Conservation (phyloP, 1,140 invertebrate genomes). For the Drosophila chauvacae region DNA sequence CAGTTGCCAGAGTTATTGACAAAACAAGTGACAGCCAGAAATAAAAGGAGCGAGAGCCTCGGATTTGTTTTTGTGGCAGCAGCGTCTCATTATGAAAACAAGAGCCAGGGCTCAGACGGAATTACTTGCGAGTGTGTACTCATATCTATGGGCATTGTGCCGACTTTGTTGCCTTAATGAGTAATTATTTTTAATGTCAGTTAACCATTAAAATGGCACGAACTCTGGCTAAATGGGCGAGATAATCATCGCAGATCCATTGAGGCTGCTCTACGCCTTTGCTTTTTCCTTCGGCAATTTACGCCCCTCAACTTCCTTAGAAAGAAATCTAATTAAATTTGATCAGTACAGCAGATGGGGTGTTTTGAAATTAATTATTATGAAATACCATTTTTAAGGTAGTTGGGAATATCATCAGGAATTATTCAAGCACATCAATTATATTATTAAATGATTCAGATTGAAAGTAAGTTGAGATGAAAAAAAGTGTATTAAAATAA, state of each 20-base stretch:
- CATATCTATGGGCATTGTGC: constrained; percentile 11
- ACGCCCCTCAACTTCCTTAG: neutral
- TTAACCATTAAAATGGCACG: constrained; percentile 57
- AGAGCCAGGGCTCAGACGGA: constrained; percentile 28
- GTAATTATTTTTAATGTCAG: constrained; percentile 59
- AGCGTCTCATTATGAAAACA: constrained; percentile 36
- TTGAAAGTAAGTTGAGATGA: too few relatives aligned
- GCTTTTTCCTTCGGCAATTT: constrained; percentile 12
- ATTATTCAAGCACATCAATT: neutral
- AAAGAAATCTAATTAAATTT: constrained; percentile 26
- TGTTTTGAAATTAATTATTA: constrained; percentile 6
- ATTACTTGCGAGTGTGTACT: constrained; percentile 6
- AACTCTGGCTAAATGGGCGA: constrained; percentile 45
- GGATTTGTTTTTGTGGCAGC: constrained; percentile 2
- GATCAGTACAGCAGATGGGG: neutral
- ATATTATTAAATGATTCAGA: neutral
- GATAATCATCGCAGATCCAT: constrained; percentile 24
- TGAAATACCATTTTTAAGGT: neutral
- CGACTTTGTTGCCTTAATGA: constrained; percentile 48
- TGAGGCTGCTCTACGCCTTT: constrained; percentile 1
- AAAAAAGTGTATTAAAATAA: neutral
- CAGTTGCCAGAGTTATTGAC: constrained; percentile 76
- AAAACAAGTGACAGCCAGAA: constrained; percentile 66
- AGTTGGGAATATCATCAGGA: neutral
- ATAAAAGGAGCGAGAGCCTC: constrained; percentile 31